Evolutionary conservation across 2,797 vertebrate genomes (phyloP).

Genomic region (Hypotaenidia okinawae): DNA sequence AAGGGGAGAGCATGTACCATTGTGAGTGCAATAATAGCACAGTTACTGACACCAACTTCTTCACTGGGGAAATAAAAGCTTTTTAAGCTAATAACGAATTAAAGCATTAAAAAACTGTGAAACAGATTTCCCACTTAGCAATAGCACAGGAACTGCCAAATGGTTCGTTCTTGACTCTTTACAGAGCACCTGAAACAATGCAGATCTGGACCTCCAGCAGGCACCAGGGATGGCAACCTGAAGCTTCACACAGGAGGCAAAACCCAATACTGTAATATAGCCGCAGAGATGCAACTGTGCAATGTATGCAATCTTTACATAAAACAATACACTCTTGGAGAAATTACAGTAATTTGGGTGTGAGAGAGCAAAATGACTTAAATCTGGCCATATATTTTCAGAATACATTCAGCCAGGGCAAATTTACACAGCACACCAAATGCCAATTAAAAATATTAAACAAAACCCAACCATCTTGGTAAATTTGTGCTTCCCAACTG

Average conservation of each 20-base stretch:
- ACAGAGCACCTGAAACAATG: constrained; percentile 19
- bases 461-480: background rate
- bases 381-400: background rate
- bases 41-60: background rate
- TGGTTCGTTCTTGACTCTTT: background rate
- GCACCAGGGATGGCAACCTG: background rate
- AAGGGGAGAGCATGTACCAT: background rate
- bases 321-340: background rate
- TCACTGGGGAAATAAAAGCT: background rate
- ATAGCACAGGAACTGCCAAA: background rate
- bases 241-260: background rate
- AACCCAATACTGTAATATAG: background rate
- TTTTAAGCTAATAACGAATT: constrained; percentile 1
- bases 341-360: background rate
- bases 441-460: background rate
- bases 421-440: background rate
- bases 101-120: background rate
- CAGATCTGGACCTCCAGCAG: background rate
- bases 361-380: background rate
- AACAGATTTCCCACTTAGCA: background rate
- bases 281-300: background rate
- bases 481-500: background rate
- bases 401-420: background rate
- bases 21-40: background rate
- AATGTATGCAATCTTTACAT: background rate